phyloP scores from a whole-genome alignment of 1,140 invertebrate species.

The Diachasma alloeum region DNA sequence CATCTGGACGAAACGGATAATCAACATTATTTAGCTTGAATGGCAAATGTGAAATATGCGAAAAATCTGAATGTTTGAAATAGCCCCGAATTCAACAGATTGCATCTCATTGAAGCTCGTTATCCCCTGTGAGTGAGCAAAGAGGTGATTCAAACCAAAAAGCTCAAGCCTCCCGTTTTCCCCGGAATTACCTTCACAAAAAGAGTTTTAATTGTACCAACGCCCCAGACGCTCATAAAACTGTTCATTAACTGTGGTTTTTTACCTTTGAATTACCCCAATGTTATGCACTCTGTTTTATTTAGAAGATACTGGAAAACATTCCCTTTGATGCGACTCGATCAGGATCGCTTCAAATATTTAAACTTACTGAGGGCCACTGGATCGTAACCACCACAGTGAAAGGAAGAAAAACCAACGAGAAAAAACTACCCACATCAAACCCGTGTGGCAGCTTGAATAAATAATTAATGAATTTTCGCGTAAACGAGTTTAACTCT shows the following conservation, averaged over 20 bases:
- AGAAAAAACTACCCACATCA: background rate
- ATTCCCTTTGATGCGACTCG: background rate
- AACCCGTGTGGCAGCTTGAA: background rate
- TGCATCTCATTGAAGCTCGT: too few relatives aligned
- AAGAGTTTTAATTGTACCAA: background rate
- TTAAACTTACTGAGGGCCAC: background rate
- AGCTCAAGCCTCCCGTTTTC: background rate
- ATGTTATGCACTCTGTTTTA: background rate
- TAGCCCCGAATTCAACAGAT: too few relatives aligned
- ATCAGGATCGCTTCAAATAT: conserved; percentile 2
- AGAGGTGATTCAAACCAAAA: background rate
- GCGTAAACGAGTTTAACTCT: background rate
- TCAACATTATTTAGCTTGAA: background rate
- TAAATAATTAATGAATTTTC: conserved; percentile 6
- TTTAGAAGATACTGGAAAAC: background rate
- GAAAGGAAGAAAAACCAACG: background rate
- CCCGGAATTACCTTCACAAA: background rate
- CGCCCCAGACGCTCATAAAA: background rate
- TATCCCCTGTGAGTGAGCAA: too few relatives aligned
- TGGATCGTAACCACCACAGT: background rate
- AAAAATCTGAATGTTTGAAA: too few relatives aligned
- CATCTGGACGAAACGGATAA: background rate
- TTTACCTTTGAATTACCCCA: background rate
- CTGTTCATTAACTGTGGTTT: background rate
- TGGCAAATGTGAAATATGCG: too few relatives aligned